Evolutionary conservation across 30 jellyfish, hydroid and myxozoan species (phyloP).

Genomic region (Cassiopea xamachana): DNA sequence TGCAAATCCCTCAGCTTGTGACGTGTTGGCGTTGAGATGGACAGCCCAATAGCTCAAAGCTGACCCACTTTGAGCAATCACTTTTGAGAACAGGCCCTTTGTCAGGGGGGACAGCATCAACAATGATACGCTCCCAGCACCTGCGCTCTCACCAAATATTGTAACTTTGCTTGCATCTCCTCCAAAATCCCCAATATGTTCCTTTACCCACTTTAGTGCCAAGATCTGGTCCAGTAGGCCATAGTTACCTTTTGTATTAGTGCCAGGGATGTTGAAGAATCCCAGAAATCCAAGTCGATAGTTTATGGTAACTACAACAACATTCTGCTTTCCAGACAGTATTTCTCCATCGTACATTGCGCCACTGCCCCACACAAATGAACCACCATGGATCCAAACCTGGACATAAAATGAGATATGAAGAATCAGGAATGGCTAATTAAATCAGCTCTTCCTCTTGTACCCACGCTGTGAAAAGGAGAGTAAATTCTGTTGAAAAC

Average conservation of each 20-base stretch:
- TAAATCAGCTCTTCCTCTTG: too few species aligned
- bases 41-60: slow-evolving; percentile 40
- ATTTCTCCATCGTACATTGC: slow-evolving; percentile 34
- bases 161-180: slow-evolving; percentile 52
- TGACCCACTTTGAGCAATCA: slow-evolving; percentile 54
- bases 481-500: too few species aligned
- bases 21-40: neutral
- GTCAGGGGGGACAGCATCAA: slow-evolving; percentile 48
- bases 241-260: slow-evolving; percentile 39
- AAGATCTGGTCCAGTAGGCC: slow-evolving; percentile 60
- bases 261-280: slow-evolving; percentile 44
- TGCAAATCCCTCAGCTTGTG: neutral
- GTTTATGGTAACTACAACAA: slow-evolving; percentile 51
- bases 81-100: slow-evolving; percentile 48
- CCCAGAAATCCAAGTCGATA: slow-evolving; percentile 75
- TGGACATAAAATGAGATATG: neutral
- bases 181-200: slow-evolving; percentile 40
- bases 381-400: slow-evolving; percentile 79
- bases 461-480: too few species aligned
- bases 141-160: slow-evolving; percentile 66
- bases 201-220: slow-evolving; percentile 63
- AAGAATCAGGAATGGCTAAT: too few species aligned
- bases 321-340: slow-evolving; percentile 21
- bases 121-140: slow-evolving; percentile 44
- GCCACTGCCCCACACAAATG: neutral